Evolutionary conservation across 2,113 vertebrate species (phyloP), one percentile per base, ranked within the genome.

Genomic region (Orthonyx spaldingii): DNA sequence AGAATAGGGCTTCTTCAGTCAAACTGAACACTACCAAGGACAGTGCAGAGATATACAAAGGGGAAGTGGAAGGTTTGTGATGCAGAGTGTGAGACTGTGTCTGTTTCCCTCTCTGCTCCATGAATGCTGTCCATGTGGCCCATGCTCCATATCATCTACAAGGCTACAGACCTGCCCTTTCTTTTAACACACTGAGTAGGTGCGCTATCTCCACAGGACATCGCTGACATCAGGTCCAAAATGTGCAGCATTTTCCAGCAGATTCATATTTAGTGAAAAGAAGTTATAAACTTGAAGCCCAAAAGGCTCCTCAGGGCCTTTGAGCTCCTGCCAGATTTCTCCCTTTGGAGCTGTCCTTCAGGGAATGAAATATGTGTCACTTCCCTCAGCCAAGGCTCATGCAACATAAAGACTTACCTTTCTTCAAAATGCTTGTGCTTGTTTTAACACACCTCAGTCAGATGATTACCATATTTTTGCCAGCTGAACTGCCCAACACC

Each of bases 131-230:
- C 27, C 32, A 2, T 4, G 5, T 50, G 30, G 14, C 24, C 59
- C 42, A 10, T 10, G 6, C 10, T 78, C 13, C 35, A 52, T 1
- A 3, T 56, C 53, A 39, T 16, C 35, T 33, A 11, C 26, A 64
- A 56, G 44, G 50, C 33, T 89, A 30, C 37, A 84, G 59, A 52
- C 7, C 10, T 32, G 10, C 3, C 26, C 44, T 32, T 41, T 60
- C n/a, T 71, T 60, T 52, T 52, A 59, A 6, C 10, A 39, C 4
- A 4, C 17, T 13, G 2, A 22, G 33, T 65, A 27, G 12, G 37
- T 11, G 18, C 10, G 11, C 28, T 3, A 4, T 35, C n/a, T 68
- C 21, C 49, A 33, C 1, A 2, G 32, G 13, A 44, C 6, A 4
- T 13, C 41, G 63, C 37, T 52, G 66, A 22, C 11, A 49, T 56